Percentiles rank a stretch among this genome's conserved stretches.
These are phyloP conservation scores for Macropodus opercularis DNA, from an alignment of 2,797 vertebrate genomes.

Conservation along the genomic window DNA sequence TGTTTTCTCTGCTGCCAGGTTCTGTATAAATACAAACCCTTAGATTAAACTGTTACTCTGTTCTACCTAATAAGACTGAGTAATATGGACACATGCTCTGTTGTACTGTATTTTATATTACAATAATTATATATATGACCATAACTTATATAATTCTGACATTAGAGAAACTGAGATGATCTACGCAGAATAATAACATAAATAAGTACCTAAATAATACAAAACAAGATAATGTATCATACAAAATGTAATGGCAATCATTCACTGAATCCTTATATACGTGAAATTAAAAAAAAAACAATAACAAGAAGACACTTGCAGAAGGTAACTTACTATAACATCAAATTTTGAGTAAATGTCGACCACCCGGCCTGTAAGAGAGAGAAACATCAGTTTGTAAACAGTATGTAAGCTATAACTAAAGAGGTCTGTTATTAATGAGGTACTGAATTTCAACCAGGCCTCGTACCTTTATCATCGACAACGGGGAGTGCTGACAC, in stretches of 20 bases:
- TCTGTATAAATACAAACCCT: constrained; percentile 74
- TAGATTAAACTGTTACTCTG: not conserved
- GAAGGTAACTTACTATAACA: constrained; percentile 91
- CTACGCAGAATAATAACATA: too few species aligned
- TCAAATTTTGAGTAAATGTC: constrained; percentile 99
- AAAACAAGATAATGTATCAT: too few species aligned
- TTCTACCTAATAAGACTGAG: not conserved
- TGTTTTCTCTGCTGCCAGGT: constrained; percentile 96
- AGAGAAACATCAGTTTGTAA: constrained; percentile 21
- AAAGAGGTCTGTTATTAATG: constrained; percentile 12
- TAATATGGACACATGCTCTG: not conserved
- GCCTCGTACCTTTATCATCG: constrained; percentile 89
- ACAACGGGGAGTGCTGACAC: constrained; percentile 95
- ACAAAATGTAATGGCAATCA: too few species aligned
- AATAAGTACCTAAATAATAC: too few species aligned
- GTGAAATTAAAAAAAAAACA: not conserved
- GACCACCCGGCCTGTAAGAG: constrained; percentile 88
- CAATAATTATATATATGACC: not conserved
- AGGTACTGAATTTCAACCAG: constrained; percentile 11
- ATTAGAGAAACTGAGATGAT: too few species aligned
- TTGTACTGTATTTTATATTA: too few species aligned
- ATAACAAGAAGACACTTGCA: not conserved
- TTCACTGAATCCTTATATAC: too few species aligned
- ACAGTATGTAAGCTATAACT: too few species aligned
- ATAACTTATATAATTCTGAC: too few species aligned